Evolutionary conservation across 2,888 invertebrate species (phyloP).

Genomic region (Leptinotarsa peninsularis): DNA sequence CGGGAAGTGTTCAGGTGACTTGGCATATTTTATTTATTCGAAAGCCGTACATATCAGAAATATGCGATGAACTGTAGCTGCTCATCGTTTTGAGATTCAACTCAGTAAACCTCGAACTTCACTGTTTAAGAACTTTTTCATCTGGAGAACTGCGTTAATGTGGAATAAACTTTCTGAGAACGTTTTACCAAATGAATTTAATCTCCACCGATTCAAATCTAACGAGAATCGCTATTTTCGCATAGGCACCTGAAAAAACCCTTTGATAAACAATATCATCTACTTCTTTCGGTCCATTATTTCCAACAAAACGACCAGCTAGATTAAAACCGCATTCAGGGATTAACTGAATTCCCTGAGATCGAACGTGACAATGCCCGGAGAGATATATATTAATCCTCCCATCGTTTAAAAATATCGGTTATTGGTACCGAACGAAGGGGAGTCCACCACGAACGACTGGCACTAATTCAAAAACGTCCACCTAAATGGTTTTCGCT

Average conservation of each 20-base stretch:
- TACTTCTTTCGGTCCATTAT: background rate
- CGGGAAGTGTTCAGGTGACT: too few species aligned
- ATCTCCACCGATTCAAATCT: too few species aligned
- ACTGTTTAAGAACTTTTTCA: too few species aligned
- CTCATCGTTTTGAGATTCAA: too few species aligned
- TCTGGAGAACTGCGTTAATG: too few species aligned
- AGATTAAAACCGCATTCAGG: background rate
- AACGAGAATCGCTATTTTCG: too few species aligned
- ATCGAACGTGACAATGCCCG: background rate
- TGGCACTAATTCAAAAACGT: slow-evolving; percentile 55
- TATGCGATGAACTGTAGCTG: too few species aligned
- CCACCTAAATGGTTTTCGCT: slow-evolving; percentile 56
- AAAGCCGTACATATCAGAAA: too few species aligned
- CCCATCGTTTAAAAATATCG: slow-evolving; percentile 21
- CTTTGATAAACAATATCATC: background rate
- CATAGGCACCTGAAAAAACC: background rate
- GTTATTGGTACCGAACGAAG: slow-evolving; percentile 18
- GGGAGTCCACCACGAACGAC: slow-evolving; percentile 40
- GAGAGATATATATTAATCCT: slow-evolving; percentile 11
- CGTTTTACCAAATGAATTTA: too few species aligned
- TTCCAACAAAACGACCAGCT: background rate
- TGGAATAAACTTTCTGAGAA: too few species aligned
- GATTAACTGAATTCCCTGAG: background rate
- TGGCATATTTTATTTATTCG: too few species aligned
- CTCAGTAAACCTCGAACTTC: too few species aligned